Conservation (phyloP, 2,888 invertebrate genomes). For the Cordilura impudica region DNA sequence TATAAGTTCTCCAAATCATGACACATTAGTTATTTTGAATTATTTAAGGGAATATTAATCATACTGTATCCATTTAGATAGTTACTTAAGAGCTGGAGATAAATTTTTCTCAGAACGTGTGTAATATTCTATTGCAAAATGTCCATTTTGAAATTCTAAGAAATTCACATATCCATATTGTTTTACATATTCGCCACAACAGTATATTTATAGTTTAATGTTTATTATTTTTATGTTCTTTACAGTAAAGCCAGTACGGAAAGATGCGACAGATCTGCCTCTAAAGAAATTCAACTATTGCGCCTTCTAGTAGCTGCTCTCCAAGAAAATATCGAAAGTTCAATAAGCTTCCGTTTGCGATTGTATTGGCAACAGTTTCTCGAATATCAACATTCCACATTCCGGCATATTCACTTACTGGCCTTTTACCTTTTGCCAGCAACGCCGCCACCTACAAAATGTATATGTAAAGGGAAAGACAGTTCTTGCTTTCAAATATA, state of each 20-base stretch:
- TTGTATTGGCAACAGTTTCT: conserved; percentile 50
- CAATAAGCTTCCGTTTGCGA: conserved; percentile 52
- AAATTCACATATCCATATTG: too few relatives aligned
- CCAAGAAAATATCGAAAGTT: conserved; percentile 40
- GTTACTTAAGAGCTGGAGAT: too few relatives aligned
- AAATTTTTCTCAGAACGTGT: too few relatives aligned
- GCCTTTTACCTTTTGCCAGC: conserved; percentile 67
- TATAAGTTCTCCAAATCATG: too few relatives aligned
- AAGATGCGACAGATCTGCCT: conserved; percentile 7
- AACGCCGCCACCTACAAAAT: conserved; percentile 45
- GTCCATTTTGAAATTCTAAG: too few relatives aligned
- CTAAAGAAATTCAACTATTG: conserved; percentile 27
- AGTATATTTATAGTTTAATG: too few relatives aligned
- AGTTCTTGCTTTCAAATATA: background rate
- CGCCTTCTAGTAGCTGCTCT: conserved; percentile 3
- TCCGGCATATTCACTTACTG: conserved; percentile 58
- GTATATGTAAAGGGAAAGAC: background rate
- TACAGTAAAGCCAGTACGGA: background rate
- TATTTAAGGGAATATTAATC: too few relatives aligned
- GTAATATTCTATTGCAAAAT: too few relatives aligned
- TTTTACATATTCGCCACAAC: too few relatives aligned
- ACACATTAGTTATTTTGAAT: too few relatives aligned
- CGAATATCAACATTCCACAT: conserved; percentile 45
- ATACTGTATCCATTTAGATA: too few relatives aligned
- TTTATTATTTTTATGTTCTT: background rate